These are phyloP conservation scores for Lasioglossum albipes DNA, from an alignment of 1,140 invertebrate genomes.

Conservation along the genomic window DNA sequence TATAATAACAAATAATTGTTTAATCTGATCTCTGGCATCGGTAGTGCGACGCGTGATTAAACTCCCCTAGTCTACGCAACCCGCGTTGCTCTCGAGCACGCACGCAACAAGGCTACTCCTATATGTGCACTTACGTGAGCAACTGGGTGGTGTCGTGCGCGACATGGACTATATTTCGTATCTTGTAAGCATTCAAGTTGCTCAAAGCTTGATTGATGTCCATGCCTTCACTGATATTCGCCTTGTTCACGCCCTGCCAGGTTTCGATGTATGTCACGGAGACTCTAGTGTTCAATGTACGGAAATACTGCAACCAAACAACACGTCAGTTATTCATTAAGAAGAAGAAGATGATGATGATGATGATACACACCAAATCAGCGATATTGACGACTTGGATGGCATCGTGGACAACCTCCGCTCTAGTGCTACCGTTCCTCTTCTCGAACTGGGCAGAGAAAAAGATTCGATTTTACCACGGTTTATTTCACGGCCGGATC, in stretches of 20 bases:
- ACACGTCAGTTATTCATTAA: too few relatives aligned
- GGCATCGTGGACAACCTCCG: constrained; percentile 95
- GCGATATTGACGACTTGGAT: constrained; percentile 98
- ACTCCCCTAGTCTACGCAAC: too few relatives aligned
- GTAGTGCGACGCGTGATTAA: too few relatives aligned
- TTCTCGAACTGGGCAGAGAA: constrained; percentile 87
- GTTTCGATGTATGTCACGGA: constrained; percentile 98
- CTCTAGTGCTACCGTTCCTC: constrained; percentile 92
- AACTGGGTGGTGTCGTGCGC: constrained; percentile 94
- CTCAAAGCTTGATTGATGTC: constrained; percentile 92
- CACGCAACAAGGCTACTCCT: not conserved
- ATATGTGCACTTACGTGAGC: constrained; percentile 87
- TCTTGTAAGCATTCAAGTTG: constrained; percentile 94
- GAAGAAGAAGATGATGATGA: not conserved
- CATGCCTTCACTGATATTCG: constrained; percentile 88
- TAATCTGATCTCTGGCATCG: too few relatives aligned
- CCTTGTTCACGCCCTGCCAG: constrained; percentile 94
- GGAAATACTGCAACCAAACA: constrained; percentile 88
- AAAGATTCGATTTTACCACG: not conserved
- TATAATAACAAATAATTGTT: too few relatives aligned
- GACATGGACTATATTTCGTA: constrained; percentile 89
- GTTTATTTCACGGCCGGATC: not conserved
- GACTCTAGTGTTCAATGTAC: constrained; percentile 94
- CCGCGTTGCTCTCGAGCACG: too few relatives aligned
- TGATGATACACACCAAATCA: constrained; percentile 89